phyloP scores from a whole-genome alignment of 2,888 invertebrate genomes.

The Clostera curtula region DNA sequence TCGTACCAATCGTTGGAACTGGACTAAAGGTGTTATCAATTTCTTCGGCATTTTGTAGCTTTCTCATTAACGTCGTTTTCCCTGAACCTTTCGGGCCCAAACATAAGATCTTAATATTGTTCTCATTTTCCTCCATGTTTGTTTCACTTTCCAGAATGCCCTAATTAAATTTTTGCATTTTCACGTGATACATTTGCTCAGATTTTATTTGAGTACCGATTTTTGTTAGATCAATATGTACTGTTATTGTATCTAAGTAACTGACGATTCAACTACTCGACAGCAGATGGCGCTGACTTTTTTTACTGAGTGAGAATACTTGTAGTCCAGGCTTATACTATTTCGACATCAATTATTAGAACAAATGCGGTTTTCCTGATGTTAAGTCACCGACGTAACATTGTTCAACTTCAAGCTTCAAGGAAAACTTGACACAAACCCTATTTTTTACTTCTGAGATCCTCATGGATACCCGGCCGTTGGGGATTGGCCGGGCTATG shows the following conservation, averaged over 20 bases:
- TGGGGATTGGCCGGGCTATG: too few relatives aligned
- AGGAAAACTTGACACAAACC: too few relatives aligned
- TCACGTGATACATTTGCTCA: too few relatives aligned
- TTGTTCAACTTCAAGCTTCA: too few relatives aligned
- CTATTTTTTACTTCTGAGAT: too few relatives aligned
- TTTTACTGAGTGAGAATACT: too few relatives aligned
- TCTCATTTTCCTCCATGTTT: conserved; percentile 57
- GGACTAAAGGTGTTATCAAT: conserved; percentile 86
- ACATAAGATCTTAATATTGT: conserved; percentile 74
- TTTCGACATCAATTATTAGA: too few relatives aligned
- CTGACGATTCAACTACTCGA: conserved; percentile 29
- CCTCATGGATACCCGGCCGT: too few relatives aligned
- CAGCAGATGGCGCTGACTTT: conserved; percentile 44
- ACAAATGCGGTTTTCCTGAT: too few relatives aligned
- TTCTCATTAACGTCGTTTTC: conserved; percentile 85
- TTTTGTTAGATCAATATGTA: conserved; percentile 36
- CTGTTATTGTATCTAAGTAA: conserved; percentile 13
- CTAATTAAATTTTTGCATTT: background rate
- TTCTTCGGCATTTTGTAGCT: conserved; percentile 79
- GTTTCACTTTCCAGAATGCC: background rate
- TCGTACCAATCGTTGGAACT: conserved; percentile 86
- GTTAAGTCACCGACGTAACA: too few relatives aligned
- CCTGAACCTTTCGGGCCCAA: conserved; percentile 87
- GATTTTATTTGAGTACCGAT: too few relatives aligned
- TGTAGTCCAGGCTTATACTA: too few relatives aligned